Base-by-base conservation (phyloP, 2,888 invertebrate genomes). In the Drosophila merina region DNA sequence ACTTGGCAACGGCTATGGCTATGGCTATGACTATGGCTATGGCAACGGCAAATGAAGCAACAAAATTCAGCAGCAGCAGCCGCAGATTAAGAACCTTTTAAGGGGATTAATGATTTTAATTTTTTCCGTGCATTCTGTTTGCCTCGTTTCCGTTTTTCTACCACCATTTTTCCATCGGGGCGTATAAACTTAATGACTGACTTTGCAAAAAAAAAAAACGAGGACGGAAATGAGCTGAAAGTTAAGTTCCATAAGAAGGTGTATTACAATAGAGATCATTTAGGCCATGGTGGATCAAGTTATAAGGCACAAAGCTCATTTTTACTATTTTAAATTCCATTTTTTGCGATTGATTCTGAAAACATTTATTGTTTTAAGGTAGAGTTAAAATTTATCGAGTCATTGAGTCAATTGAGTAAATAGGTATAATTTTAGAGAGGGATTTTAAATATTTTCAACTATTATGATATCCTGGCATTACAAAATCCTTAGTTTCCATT, bases 21-120 rank as follows among this genome's bases (percentile, higher is more conserved):
- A 20, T 20, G 20, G 20, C 20, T 20, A 20, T 20, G 20, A 2
- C 20, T 1, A 20, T 2, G 20, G 73, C 74, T 14, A 14, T 28
- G 28, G 73, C 74, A 33, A 51, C 57, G 49, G 52, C 62, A 85
- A 88, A 88, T 88, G 86, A 88, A 86, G 81, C 76, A 80, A 75
- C 76, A 70, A 75, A 79, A 89, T 88, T 77, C 89, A 79, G 74
- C 78, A 86, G 76, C 88, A 83, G 76, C 77, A 82, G 79, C 80
- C 77, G 67, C 83, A 88, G 90, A 88, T 90, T 90, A 90, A 79
- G 79, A 89, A 89, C 90, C 90, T 90, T 90, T 90, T 90, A 90
- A 90, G 84, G 80, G 89, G 88, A 89, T 90, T 90, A 88, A 77
- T 72, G 76, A 68, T 74, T 77, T 77, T 76, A 45, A 76, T 72